A percentile compares a stretch with the other conserved stretches of the same genome.
phyloP scores from a whole-genome alignment of 2,113 vertebrate genomes.

The Campylorhamphus procurvoides region DNA sequence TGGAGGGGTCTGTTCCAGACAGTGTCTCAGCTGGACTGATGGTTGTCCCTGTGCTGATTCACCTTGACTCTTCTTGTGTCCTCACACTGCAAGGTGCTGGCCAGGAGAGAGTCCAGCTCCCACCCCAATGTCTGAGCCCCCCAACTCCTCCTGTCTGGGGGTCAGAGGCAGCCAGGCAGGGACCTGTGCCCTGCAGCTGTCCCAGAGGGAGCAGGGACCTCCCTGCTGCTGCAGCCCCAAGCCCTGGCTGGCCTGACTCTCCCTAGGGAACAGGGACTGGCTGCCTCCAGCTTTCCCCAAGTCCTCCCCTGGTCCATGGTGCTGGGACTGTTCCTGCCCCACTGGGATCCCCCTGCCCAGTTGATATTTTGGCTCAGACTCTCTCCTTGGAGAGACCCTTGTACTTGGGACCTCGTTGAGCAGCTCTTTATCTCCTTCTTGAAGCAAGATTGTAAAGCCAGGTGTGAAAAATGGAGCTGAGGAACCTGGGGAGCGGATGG shows the following conservation, averaged over 20 bases:
- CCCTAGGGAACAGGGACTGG: not conserved
- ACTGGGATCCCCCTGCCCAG: not conserved
- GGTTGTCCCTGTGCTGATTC: not conserved
- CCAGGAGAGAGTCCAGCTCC: not conserved
- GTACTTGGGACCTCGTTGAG: not conserved
- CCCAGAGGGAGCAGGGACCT: not conserved
- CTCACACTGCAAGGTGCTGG: accelerated
- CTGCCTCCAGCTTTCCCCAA: not conserved
- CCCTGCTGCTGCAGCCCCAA: not conserved
- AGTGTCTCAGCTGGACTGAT: not conserved
- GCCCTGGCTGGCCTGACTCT: not conserved
- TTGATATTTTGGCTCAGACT: not conserved
- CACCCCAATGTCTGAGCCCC: accelerated
- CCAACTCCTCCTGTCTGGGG: accelerated
- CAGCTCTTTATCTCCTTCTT: not conserved
- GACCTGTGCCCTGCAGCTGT: not conserved
- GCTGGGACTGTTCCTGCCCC: not conserved
- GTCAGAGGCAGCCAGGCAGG: not conserved
- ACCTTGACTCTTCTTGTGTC: not conserved
- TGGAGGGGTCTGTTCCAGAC: not conserved
- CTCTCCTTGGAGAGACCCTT: not conserved
- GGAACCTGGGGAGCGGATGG: not conserved
- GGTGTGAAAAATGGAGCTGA: not conserved
- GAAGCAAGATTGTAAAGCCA: not conserved
- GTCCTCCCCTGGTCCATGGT: not conserved